Evolutionary conservation across 2,888 invertebrate genomes (phyloP).

Genomic region (Lasiommata megera): DNA sequence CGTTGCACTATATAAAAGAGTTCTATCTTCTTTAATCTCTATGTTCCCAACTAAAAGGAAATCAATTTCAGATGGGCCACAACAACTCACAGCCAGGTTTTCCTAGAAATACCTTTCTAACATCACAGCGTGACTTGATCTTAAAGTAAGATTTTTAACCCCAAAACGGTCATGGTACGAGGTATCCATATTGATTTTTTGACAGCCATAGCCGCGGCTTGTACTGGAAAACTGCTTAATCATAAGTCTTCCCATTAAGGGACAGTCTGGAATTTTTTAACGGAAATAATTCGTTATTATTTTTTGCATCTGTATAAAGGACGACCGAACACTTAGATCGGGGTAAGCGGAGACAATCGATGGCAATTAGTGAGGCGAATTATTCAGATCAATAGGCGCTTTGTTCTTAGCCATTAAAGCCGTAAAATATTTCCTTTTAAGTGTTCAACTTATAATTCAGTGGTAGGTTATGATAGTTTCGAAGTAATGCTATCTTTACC

Average conservation of each 20-base stretch:
- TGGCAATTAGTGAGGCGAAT: conserved; percentile 35
- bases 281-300: conserved; percentile 8
- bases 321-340: conserved; percentile 11
- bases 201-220: neutral
- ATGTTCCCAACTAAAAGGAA: too few relatives aligned
- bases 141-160: conserved; percentile 9
- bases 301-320: conserved; percentile 7
- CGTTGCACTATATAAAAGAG: too few relatives aligned
- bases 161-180: conserved; percentile 1
- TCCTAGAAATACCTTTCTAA: too few relatives aligned
- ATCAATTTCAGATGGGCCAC: too few relatives aligned
- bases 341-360: conserved; percentile 31
- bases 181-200: conserved; percentile 8
- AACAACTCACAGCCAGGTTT: too few relatives aligned
- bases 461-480: too few relatives aligned
- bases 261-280: neutral
- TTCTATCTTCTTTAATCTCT: too few relatives aligned
- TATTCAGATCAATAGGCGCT: conserved; percentile 33
- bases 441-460: neutral
- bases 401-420: conserved; percentile 31
- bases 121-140: conserved; percentile 1
- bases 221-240: conserved; percentile 5
- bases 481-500: too few relatives aligned
- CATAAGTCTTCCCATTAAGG: conserved; percentile 7
- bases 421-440: conserved; percentile 6